Conservation (phyloP, 2,797 vertebrate species). For the Valencia hispanica region DNA sequence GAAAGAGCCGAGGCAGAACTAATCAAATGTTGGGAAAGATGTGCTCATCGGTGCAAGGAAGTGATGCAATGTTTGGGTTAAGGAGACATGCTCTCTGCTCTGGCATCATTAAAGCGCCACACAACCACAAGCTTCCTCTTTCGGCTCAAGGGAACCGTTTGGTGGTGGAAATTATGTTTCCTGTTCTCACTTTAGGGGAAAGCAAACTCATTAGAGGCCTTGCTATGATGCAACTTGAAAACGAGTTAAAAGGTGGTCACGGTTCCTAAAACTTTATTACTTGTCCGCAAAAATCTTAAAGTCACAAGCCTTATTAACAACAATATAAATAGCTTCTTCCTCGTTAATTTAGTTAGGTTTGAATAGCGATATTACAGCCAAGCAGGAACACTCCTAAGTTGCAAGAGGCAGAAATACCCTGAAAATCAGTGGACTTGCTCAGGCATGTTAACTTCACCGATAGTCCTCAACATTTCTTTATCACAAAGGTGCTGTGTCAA, state of each 20-base stretch:
- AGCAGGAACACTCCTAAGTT: neutral
- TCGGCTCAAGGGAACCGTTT: constrained; percentile 1
- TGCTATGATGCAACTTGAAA: constrained; percentile 1
- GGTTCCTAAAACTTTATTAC: neutral
- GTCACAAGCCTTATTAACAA: constrained; percentile 3
- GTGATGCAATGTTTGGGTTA: constrained; percentile 41
- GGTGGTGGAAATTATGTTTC: constrained; percentile 3
- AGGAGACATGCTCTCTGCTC: constrained; percentile 21
- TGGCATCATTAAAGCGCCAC: constrained; percentile 35
- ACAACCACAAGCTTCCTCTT: constrained; percentile 11
- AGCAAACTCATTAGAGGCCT: constrained; percentile 17
- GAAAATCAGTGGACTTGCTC: neutral
- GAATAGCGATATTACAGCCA: neutral
- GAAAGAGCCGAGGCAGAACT: constrained; percentile 54
- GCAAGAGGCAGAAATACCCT: neutral
- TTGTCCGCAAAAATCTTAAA: constrained; percentile 15
- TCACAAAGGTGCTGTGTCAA: neutral
- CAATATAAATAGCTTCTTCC: neutral
- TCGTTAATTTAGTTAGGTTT: constrained; percentile 11
- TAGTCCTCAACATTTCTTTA: neutral
- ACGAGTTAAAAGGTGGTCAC: constrained; percentile 1
- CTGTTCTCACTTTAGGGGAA: constrained; percentile 8
- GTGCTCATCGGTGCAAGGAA: constrained; percentile 29
- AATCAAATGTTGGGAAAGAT: constrained; percentile 41
- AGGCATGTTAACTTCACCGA: neutral